A percentile compares a stretch with the other conserved stretches of the same genome.
Evolutionary conservation across 2,888 invertebrate species (phyloP).

Genomic region (Amphipyra tragopoginis): DNA sequence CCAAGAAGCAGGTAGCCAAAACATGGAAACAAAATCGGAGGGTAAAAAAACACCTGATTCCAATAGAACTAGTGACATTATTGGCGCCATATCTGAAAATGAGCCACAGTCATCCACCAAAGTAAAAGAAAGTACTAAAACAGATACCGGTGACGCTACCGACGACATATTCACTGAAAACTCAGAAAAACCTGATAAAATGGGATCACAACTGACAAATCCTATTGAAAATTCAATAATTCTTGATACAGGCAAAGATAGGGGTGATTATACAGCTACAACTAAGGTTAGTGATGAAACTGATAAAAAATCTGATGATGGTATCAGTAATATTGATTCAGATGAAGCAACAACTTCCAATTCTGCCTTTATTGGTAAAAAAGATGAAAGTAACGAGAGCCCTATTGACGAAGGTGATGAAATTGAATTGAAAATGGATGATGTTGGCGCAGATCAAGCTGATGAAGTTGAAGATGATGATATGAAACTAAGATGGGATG

Average conservation of each 20-base stretch:
- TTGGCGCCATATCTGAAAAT: neutral
- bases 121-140: neutral
- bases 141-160: constrained; percentile 17
- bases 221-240: neutral
- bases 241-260: neutral
- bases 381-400: neutral
- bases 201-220: neutral
- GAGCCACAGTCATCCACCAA: neutral
- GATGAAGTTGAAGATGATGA: constrained; percentile 63
- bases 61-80: neutral
- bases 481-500: constrained; percentile 73
- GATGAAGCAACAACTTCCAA: neutral
- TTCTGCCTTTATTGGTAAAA: neutral
- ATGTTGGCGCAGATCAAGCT: constrained; percentile 7
- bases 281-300: neutral
- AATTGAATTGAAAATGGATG: neutral
- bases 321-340: neutral
- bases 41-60: constrained; percentile 1
- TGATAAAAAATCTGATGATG: neutral
- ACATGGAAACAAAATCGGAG: neutral
- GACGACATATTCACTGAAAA: neutral
- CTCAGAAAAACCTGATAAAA: neutral
- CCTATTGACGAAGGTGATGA: neutral
- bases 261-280: constrained; percentile 5
- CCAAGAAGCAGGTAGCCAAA: neutral